phyloP scores from a whole-genome alignment of 2,888 invertebrate genomes.

The Cheilosia variabilis region DNA sequence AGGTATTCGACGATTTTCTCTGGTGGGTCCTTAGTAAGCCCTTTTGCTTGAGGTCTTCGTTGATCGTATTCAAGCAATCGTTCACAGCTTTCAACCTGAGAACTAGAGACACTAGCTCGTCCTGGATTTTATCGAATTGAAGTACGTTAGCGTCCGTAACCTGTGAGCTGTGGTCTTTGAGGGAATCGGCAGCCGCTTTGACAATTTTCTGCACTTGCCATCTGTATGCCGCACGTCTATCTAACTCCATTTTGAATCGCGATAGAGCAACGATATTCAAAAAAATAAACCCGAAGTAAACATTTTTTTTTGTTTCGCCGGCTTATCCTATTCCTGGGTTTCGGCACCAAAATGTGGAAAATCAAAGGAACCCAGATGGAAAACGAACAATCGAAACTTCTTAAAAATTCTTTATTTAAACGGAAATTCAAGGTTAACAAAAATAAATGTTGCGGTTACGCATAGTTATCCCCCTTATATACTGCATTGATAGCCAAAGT shows the following conservation, averaged over 20 bases:
- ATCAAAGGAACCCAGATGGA: too few relatives aligned
- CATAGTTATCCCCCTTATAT: too few relatives aligned
- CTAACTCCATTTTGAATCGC: not conserved
- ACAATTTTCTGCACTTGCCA: not conserved
- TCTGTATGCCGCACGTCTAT: not conserved
- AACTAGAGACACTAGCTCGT: constrained; percentile 1
- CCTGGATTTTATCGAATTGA: not conserved
- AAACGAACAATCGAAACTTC: too few relatives aligned
- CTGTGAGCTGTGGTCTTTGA: not conserved
- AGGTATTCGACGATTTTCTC: constrained; percentile 3
- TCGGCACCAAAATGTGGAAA: constrained; percentile 2
- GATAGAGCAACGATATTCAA: not conserved
- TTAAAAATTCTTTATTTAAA: too few relatives aligned
- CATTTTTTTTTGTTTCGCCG: not conserved
- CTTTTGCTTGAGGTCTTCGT: not conserved
- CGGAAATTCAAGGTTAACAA: too few relatives aligned
- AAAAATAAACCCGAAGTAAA: not conserved
- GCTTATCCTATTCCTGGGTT: not conserved
- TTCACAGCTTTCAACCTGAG: not conserved
- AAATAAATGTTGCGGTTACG: too few relatives aligned
- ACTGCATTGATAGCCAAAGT: too few relatives aligned
- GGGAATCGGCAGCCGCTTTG: not conserved
- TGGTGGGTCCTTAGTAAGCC: not conserved
- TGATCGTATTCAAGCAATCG: too few relatives aligned
- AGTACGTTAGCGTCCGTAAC: not conserved